Percentiles rank a stretch among this genome's conserved stretches.
phyloP scores from a whole-genome alignment of 1,140 invertebrate genomes.

The Venturia canescens region DNA sequence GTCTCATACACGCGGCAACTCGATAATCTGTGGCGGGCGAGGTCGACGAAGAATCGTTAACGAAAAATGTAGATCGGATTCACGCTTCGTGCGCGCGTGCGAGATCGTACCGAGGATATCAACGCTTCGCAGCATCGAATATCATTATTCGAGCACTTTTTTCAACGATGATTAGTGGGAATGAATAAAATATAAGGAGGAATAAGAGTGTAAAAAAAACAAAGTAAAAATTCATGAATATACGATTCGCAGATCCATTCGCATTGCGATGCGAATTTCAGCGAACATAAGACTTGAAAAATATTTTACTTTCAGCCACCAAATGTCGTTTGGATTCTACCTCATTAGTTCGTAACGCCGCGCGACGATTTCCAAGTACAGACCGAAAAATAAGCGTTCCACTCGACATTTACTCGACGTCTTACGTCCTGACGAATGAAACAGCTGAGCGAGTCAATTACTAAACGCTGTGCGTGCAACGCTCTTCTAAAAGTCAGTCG shows the following conservation, averaged over 20 bases:
- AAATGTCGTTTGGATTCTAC: too few relatives aligned
- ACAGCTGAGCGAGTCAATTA: constrained; percentile 56
- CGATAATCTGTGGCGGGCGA: constrained; percentile 30
- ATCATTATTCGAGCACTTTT: constrained; percentile 34
- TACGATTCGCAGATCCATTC: background rate
- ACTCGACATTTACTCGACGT: constrained; percentile 17
- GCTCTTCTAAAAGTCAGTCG: background rate
- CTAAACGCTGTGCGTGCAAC: constrained; percentile 56
- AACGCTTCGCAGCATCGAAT: constrained; percentile 27
- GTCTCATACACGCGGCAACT: background rate
- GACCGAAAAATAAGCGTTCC: constrained; percentile 28
- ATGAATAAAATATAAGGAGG: constrained; percentile 21
- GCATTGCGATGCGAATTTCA: constrained; percentile 15
- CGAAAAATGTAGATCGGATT: constrained; percentile 34
- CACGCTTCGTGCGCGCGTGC: constrained; percentile 36
- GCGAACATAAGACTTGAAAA: background rate
- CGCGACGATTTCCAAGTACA: background rate
- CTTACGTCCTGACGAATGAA: constrained; percentile 35
- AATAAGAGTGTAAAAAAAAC: background rate
- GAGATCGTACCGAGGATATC: constrained; percentile 28
- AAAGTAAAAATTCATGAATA: background rate
- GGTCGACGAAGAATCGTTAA: constrained; percentile 32
- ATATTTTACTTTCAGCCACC: constrained; percentile 29
- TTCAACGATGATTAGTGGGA: constrained; percentile 22
- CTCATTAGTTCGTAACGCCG: too few relatives aligned